Conservation (phyloP, 2,113 vertebrate species). For the Pollimyrus isidori region DNA sequence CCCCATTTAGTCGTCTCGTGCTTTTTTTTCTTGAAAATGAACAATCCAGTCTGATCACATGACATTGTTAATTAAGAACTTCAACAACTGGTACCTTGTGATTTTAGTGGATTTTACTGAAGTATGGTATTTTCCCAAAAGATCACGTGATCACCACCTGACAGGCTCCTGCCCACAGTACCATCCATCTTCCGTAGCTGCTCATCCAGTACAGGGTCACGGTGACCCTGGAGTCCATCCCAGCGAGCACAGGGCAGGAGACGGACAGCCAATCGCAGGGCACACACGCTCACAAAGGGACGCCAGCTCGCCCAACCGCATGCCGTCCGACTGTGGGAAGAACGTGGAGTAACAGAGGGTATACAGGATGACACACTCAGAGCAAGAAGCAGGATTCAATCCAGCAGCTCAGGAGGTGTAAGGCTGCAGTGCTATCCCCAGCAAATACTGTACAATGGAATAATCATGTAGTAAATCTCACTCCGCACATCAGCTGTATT, state of each 20-base stretch:
- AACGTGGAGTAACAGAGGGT: neutral
- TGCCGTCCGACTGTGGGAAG: neutral
- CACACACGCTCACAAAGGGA: neutral
- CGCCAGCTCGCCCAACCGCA: neutral
- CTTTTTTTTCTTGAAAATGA: conserved; percentile 36
- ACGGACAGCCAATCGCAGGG: neutral
- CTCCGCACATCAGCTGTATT: neutral
- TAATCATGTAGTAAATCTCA: neutral
- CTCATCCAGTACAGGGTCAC: neutral
- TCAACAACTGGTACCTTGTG: neutral
- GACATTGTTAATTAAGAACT: neutral
- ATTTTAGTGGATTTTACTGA: neutral
- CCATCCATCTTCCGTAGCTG: neutral
- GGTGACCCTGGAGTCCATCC: neutral
- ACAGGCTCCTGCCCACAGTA: neutral
- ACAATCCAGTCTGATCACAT: neutral
- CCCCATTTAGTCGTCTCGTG: conserved; percentile 64
- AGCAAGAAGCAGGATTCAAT: neutral
- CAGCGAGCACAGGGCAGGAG: neutral
- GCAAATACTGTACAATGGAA: neutral
- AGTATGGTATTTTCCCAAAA: neutral
- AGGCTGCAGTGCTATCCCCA: neutral
- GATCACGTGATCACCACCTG: neutral
- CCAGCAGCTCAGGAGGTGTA: neutral
- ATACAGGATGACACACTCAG: neutral